Evolutionary conservation across 2,113 vertebrate genomes (phyloP), one percentile per base, ranked within the genome.

Genomic region (Micronycteris hirsuta): DNA sequence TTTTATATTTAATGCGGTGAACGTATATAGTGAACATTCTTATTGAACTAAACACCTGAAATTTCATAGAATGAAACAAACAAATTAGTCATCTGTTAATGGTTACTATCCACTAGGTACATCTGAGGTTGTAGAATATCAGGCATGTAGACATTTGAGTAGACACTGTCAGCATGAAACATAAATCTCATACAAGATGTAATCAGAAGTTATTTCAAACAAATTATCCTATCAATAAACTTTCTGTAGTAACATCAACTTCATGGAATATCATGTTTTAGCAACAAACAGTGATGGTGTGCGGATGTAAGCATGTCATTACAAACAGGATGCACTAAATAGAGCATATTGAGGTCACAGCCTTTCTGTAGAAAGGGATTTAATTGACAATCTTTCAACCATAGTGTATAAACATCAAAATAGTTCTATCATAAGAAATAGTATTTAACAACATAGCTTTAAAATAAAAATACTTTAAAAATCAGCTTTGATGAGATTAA

Each of bases 381-480:
- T 89, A 86, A 93, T 38, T 92, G 73, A 86, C 97, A 96, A 98
- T 95, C 92, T 97, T 98, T 97, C 92, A 97, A 98, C 97, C 96
- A 96, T 71, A 94, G 95, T 96, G 3, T 70, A 98, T 93, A 97
- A 98, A 98, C 88, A 97, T 96, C 96, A 98, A 98, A 98, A 97
- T 96, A 96, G 94, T 94, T 86, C 0, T 96, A 96, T 77, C 58
- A n/a, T 96, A 97, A 97, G 96, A 97, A 98, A 96, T 70, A 97
- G 70, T 82, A 20, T 96, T 98, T 94, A 96, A 94, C 97, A 98
- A 97, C 65, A 41, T 93, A 94, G 87, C 86, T 95, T 76, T 85
- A 97, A 98, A 98, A 98, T 96, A 98, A 98, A 98, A 97, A 98
- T 94, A 98, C 95, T 96, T 94, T 97, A 88, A 90, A 93, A 96